These are phyloP conservation scores for Arctopsyche grandis DNA, from an alignment of 1,140 invertebrate species.

Conservation along the genomic window DNA sequence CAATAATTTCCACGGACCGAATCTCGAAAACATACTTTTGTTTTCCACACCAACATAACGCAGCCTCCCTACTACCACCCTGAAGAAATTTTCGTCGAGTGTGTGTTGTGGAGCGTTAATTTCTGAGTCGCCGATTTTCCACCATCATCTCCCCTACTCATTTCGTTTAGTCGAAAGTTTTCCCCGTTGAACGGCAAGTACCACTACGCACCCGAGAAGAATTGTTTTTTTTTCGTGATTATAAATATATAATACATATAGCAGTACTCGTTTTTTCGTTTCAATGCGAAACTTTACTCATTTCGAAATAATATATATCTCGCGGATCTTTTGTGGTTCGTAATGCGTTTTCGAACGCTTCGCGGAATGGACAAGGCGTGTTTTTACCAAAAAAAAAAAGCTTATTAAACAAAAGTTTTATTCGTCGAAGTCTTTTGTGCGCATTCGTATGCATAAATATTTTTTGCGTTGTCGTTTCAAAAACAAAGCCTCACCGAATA, in stretches of 20 bases:
- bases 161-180: conserved; percentile 4
- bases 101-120: conserved; percentile 26
- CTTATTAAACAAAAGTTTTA: conserved; percentile 17
- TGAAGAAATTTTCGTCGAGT: conserved; percentile 29
- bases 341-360: conserved; percentile 25
- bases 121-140: conserved; percentile 28
- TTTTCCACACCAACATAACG: not conserved
- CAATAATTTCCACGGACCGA: conserved; percentile 8
- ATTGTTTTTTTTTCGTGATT: conserved; percentile 12
- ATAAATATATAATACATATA: not conserved
- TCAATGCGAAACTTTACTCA: conserved; percentile 22
- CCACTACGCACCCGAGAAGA: not conserved
- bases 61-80: not conserved
- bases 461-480: not conserved
- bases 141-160: not conserved
- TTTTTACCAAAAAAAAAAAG: conserved; percentile 11
- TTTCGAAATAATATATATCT: conserved; percentile 18
- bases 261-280: not conserved
- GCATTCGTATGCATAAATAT: conserved; percentile 16
- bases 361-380: conserved; percentile 17
- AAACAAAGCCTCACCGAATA: conserved; percentile 10
- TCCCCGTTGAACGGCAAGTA: not conserved
- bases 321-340: conserved; percentile 16
- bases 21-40: conserved; percentile 17
- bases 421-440: conserved; percentile 4